A percentile compares a stretch with the other conserved stretches of the same genome.
phyloP scores from a whole-genome alignment of 2,888 invertebrate species.

The Drosophila tripunctata region DNA sequence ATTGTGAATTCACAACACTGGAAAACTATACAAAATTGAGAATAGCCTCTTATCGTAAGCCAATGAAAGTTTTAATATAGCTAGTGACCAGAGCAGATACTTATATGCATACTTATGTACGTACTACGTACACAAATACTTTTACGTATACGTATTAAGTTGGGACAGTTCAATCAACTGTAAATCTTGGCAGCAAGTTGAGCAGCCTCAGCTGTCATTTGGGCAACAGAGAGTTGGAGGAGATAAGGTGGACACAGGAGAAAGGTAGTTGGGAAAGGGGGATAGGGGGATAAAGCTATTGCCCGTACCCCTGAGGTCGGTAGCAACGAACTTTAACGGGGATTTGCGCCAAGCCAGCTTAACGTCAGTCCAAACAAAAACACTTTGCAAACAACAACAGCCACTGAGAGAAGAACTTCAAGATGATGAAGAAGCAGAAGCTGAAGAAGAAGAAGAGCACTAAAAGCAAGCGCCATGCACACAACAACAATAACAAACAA shows the following conservation, averaged over 20 bases:
- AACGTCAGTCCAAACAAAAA: constrained; percentile 61
- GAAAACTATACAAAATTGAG: background rate
- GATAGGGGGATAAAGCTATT: background rate
- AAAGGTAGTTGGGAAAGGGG: no score
- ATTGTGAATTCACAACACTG: background rate
- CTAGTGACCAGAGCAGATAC: background rate
- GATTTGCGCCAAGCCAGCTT: constrained; percentile 60
- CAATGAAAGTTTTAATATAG: constrained; percentile 13
- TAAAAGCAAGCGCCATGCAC: constrained; percentile 22
- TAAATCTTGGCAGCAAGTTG: constrained; percentile 51
- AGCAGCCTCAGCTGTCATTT: constrained; percentile 51
- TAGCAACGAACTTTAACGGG: constrained; percentile 63
- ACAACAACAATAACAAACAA: constrained; percentile 8
- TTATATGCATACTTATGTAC: background rate
- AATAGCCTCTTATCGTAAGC: constrained; percentile 6
- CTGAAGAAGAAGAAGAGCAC: constrained; percentile 5
- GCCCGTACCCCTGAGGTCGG: constrained; percentile 27
- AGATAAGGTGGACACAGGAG: no score
- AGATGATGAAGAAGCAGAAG: background rate
- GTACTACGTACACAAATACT: no score
- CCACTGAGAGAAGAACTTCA: constrained; percentile 2
- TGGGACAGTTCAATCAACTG: constrained; percentile 53
- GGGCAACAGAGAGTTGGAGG: no score
- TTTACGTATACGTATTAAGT: background rate
- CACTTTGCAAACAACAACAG: constrained; percentile 47